These are phyloP conservation scores for Philopotamus ludificatus DNA, from an alignment of 1,140 invertebrate species.

Conservation along the genomic window DNA sequence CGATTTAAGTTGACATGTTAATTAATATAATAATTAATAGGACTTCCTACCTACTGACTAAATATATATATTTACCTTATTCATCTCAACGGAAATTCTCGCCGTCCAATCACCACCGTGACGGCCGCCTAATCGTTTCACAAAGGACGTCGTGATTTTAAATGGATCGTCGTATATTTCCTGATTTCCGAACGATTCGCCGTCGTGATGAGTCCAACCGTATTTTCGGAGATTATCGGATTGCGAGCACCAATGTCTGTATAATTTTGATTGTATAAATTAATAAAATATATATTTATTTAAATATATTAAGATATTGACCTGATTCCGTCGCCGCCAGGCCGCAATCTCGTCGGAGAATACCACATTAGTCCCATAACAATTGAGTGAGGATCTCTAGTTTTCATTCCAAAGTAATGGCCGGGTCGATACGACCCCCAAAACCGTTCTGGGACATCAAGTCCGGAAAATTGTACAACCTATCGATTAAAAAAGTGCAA, in stretches of 20 bases:
- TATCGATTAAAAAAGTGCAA: too few species aligned
- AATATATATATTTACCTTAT: slow-evolving; percentile 47
- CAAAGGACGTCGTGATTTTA: slow-evolving; percentile 81
- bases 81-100: slow-evolving; percentile 69
- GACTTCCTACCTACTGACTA: neutral
- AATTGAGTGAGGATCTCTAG: slow-evolving; percentile 81
- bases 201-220: slow-evolving; percentile 92
- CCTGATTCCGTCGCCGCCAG: slow-evolving; percentile 69
- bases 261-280: too few species aligned
- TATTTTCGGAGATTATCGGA: slow-evolving; percentile 77
- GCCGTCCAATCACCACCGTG: slow-evolving; percentile 93
- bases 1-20: neutral
- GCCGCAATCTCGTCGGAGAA: slow-evolving; percentile 66
- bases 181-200: slow-evolving; percentile 88
- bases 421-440: slow-evolving; percentile 93
- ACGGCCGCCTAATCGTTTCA: slow-evolving; percentile 76
- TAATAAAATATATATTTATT: too few species aligned
- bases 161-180: slow-evolving; percentile 80
- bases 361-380: slow-evolving; percentile 98
- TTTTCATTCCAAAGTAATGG: slow-evolving; percentile 88
- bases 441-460: slow-evolving; percentile 76
- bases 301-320: slow-evolving; percentile 44
- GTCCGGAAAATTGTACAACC: slow-evolving; percentile 67
- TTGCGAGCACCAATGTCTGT: slow-evolving; percentile 94
- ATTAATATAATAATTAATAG: neutral